Evolutionary conservation across 2,113 vertebrate genomes (phyloP), one percentile per base, ranked within the genome.

Genomic region (Meriones unguiculatus): DNA sequence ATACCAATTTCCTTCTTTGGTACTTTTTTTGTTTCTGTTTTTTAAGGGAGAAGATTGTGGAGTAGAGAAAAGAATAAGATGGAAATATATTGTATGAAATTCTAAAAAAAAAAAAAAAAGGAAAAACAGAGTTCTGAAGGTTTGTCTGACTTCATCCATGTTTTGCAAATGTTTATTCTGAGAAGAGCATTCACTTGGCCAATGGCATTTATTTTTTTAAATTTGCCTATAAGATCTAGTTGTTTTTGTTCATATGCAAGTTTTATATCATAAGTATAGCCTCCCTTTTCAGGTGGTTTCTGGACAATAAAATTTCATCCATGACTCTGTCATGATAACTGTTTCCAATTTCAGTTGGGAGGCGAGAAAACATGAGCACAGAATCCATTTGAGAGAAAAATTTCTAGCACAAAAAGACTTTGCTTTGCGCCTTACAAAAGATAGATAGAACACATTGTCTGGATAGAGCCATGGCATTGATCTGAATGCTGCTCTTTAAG

Each of bases 371-470:
- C 91, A 91, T 3, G 72, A 88, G 89, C 94, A 67, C 28, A 32
- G 1, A 52, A 84, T 91, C 76, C 18, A 38, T 87, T 94, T 78
- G 82, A 96, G 96, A 80, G 30, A 81, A 97, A 88, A 59, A 10
- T 64, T n/a, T 81, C 46, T 72, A 89, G 95, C 28, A 77, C 77
- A 81, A 88, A 64, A 18, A 18, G 41, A 54, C 65, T 18, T 93
- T 76, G 81, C 22, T 94, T 97, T 97, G 70, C 9, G 64, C 77
- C 95, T 93, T 94, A 90, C 80, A 97, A 95, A 97, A 95, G 52
- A 76, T 67, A 89, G 97, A 62, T 84, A 88, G 0, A 0, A 0
- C 41, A 14, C 70, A 75, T 50, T 96, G 95, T 98, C 90, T 96
- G 95, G 95, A 91, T 0, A 81, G 69, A 96, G 62, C 50, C 85